Percentiles rank a stretch among this genome's conserved stretches.
phyloP scores from a whole-genome alignment of 2,888 invertebrate genomes.

The Agrilus biguttatus region DNA sequence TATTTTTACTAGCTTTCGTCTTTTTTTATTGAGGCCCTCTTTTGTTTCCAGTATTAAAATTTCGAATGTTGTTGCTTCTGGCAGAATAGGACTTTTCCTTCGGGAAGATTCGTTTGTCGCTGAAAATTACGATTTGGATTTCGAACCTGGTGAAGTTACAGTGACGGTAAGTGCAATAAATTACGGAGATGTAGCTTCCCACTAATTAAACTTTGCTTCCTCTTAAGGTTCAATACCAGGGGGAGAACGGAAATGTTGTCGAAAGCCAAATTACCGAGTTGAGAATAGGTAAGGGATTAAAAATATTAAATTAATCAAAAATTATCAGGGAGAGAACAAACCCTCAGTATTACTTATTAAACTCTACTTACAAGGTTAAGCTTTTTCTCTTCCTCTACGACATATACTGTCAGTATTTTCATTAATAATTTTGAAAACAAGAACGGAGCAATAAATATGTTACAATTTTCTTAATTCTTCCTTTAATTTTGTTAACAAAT shows the following conservation, averaged over 20 bases:
- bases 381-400: too few species aligned
- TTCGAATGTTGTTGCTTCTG: conserved; percentile 39
- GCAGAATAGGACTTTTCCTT: conserved; percentile 38
- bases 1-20: neutral
- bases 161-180: conserved; percentile 32
- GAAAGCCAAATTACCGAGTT: conserved; percentile 19
- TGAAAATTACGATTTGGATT: conserved; percentile 41
- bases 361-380: too few species aligned
- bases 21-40: neutral
- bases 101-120: conserved; percentile 41
- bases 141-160: conserved; percentile 37
- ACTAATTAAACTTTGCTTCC: conserved; percentile 1
- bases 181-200: neutral
- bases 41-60: conserved; percentile 34
- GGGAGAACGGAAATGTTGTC: conserved; percentile 16
- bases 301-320: too few species aligned
- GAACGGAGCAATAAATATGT: too few species aligned
- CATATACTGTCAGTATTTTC: too few species aligned
- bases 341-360: too few species aligned
- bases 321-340: too few species aligned
- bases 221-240: conserved; percentile 20
- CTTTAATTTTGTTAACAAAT: too few species aligned
- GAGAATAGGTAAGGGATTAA: conserved; percentile 16
- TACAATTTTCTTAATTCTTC: too few species aligned
- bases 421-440: too few species aligned